Conservation (phyloP, 2,888 invertebrate species). For the Microctonus brassicae region DNA sequence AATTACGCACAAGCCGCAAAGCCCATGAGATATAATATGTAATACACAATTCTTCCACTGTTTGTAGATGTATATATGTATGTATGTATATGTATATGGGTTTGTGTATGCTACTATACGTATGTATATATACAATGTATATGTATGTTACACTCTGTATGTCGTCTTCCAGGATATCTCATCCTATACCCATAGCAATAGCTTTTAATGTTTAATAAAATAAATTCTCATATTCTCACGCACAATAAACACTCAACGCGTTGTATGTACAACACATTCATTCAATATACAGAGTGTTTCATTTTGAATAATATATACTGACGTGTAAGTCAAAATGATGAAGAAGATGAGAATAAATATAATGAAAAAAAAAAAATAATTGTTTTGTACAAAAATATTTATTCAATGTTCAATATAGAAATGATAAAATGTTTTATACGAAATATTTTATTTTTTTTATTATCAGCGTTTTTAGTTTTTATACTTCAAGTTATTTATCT, state of each 20-base stretch:
- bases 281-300: not conserved
- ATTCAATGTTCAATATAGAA: too few species aligned
- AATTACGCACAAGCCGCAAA: slow-evolving; percentile 15
- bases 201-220: not conserved
- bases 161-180: slow-evolving; percentile 7
- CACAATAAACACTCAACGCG: not conserved
- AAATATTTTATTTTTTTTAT: too few species aligned
- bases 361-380: too few species aligned
- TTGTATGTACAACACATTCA: not conserved
- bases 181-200: not conserved
- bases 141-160: not conserved
- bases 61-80: not conserved
- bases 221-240: not conserved
- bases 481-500: too few species aligned
- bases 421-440: too few species aligned
- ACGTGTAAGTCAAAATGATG: too few species aligned
- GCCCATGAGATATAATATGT: not conserved
- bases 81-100: not conserved
- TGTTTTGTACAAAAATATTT: too few species aligned
- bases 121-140: not conserved
- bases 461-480: too few species aligned
- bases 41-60: slow-evolving; percentile 9
- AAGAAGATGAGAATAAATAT: too few species aligned
- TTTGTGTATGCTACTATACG: too few species aligned
- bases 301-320: too few species aligned